These are phyloP conservation scores for Artibeus jamaicensis DNA, from an alignment of 2,797 vertebrate species.

Conservation along the genomic window DNA sequence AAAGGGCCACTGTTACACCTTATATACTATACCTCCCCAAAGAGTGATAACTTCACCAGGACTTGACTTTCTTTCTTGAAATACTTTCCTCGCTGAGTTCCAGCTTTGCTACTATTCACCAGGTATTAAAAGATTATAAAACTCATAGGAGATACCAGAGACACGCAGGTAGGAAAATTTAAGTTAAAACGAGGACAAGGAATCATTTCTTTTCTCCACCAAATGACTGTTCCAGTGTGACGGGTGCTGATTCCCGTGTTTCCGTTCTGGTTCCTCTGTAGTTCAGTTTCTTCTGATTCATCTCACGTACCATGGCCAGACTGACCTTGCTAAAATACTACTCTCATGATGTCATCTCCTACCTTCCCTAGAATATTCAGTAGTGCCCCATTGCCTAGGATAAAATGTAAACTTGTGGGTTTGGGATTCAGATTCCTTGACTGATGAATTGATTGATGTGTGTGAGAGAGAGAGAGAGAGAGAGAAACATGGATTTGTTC, in stretches of 20 bases:
- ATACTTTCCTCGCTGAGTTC: neutral
- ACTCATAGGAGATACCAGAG: neutral
- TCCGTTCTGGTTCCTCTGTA: neutral
- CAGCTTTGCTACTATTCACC: constrained; percentile 35
- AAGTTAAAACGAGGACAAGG: neutral
- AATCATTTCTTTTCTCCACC: neutral
- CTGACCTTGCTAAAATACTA: neutral
- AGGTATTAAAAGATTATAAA: neutral
- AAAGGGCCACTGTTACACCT: neutral
- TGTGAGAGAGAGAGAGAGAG: too few species aligned
- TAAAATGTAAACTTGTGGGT: neutral
- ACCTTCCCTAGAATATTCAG: neutral
- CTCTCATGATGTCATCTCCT: neutral
- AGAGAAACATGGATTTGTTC: neutral
- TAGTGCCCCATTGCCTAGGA: neutral
- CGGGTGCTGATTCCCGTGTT: neutral
- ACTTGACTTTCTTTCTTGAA: neutral
- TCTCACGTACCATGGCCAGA: neutral
- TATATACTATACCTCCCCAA: neutral
- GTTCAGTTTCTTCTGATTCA: neutral
- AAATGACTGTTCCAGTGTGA: neutral
- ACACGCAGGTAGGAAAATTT: neutral
- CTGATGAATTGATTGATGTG: neutral
- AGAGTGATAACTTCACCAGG: neutral
- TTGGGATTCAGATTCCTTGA: neutral